Conservation (phyloP, 2,113 vertebrate species). For the Arizona elegans region DNA sequence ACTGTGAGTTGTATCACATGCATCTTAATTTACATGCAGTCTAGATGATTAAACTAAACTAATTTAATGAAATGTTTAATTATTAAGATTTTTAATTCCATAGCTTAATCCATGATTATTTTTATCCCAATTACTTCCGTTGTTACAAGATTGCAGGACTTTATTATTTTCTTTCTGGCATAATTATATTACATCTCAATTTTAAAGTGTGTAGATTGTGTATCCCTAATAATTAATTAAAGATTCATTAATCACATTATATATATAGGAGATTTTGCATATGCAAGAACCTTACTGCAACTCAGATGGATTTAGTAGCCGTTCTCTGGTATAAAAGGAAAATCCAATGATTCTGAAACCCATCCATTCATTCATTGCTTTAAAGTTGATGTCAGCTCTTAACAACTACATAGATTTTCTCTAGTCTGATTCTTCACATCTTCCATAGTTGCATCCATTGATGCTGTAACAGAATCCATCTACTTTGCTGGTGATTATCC, state of each 20-base stretch:
- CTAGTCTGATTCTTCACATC: neutral
- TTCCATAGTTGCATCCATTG: neutral
- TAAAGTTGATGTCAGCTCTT: neutral
- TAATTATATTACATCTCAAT: neutral
- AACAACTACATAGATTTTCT: neutral
- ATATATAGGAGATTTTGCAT: neutral
- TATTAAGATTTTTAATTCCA: slow-evolving; percentile 42
- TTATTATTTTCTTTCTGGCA: neutral
- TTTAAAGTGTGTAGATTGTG: neutral
- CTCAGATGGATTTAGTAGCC: neutral
- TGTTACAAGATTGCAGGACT: neutral
- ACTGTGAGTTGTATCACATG: slow-evolving; percentile 50
- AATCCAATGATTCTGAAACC: neutral
- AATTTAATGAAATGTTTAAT: slow-evolving; percentile 46
- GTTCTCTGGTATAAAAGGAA: neutral
- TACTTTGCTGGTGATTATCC: neutral
- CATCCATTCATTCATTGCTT: neutral
- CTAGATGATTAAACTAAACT: neutral
- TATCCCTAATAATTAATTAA: neutral
- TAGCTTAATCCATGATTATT: neutral
- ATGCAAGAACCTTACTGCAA: neutral
- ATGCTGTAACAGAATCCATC: neutral
- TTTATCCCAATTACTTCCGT: neutral
- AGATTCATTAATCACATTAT: neutral
- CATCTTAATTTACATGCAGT: slow-evolving; percentile 45